Base-by-base conservation (phyloP, 2,888 invertebrate genomes). In the Metopia argyrocephala region DNA sequence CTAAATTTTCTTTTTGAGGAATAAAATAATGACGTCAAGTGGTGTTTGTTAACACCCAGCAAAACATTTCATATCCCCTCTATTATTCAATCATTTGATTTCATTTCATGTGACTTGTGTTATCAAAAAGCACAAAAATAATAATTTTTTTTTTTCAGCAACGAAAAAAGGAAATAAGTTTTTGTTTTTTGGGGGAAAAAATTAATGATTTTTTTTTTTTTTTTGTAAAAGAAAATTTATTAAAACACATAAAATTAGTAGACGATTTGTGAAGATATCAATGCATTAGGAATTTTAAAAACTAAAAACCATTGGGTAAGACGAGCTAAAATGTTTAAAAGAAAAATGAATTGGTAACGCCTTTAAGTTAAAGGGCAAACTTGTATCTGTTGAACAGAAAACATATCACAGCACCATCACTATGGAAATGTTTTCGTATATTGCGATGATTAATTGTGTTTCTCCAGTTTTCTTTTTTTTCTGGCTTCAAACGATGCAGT, bases 1-100 rank as follows among this genome's bases (percentile, higher is more conserved):
- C n/a, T n/a, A n/a, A n/a, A n/a, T n/a, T 38, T 38, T 3, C 50
- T 38, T 50, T 25, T 64, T 23, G 20, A 45, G 18, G 52, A 3
- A 52, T 21, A 38, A 45, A 57, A 69, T 23, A 52, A 57, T 76
- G 68, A 78, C 75, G 64, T 79, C 79, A 73, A 76, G 76, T 61
- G 54, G 75, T 79, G 76, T 56, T 38, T 86, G 87, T 87, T 87
- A 88, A 87, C 87, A 87, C 87, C 88, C 87, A 87, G 87, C 73
- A 87, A 86, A 86, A 74, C 70, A 80, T 28, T 66, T 62, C 61
- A 50, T 66, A 64, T 27, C n/a, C 25, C 28, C 20, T 62, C 69
- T 9, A 56, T 69, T 62, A 48, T 20, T 56, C 52, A 59, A 50
- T 5, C 12, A 20, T 21, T 27, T 23, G 38, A 45, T 5, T 9